These are phyloP conservation scores for Drosophila cognata DNA, from an alignment of 2,888 invertebrate genomes.

Conservation along the genomic window DNA sequence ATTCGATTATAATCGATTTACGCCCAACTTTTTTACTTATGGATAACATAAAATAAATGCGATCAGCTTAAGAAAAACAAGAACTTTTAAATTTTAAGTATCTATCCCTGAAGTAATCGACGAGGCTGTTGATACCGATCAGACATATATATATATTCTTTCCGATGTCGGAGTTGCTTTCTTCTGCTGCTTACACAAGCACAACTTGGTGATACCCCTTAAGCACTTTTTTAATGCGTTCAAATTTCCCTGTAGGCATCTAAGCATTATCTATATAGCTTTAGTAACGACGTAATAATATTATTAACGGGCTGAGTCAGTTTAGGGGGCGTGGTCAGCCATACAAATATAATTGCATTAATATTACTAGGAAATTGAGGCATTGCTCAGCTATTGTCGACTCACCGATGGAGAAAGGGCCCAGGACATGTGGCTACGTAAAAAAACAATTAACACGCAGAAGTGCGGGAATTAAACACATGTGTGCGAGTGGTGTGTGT, in stretches of 20 bases:
- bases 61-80: neutral
- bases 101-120: neutral
- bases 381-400: slow-evolving; percentile 28
- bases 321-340: slow-evolving; percentile 11
- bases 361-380: slow-evolving; percentile 76
- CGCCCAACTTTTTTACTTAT: neutral
- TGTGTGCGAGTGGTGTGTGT: slow-evolving; percentile 21
- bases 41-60: no score
- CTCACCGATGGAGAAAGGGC: slow-evolving; percentile 8
- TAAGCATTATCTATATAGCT: neutral
- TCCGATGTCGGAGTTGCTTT: no score
- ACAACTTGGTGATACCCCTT: neutral
- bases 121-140: neutral
- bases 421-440: slow-evolving; percentile 63
- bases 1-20: no score
- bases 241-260: neutral
- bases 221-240: neutral
- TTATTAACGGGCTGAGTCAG: slow-evolving; percentile 17
- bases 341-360: slow-evolving; percentile 73
- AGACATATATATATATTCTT: neutral
- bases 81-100: neutral
- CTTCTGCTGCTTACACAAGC: neutral
- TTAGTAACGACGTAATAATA: slow-evolving; percentile 23
- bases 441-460: slow-evolving; percentile 71
- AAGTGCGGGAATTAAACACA: slow-evolving; percentile 9